These are phyloP conservation scores for Vulpes lagopus DNA, from an alignment of 2,113 vertebrate species.

Conservation along the genomic window DNA sequence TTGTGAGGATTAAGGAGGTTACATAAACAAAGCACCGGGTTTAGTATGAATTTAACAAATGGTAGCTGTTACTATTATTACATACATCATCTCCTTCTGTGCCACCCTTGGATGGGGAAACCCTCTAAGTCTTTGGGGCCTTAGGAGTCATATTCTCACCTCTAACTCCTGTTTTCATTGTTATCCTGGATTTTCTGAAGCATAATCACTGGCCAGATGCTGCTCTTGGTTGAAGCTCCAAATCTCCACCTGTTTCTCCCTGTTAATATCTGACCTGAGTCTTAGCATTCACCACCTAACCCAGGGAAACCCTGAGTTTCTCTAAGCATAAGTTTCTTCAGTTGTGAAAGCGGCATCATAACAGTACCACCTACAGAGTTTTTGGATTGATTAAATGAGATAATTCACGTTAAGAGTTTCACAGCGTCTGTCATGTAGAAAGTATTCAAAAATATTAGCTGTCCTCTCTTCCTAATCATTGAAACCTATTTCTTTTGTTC, in stretches of 20 bases:
- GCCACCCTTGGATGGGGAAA: no score
- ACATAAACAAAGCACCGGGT: background rate
- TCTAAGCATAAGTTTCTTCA: slow-evolving; percentile 41
- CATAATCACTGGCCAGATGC: background rate
- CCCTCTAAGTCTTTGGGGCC: background rate
- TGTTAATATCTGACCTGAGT: background rate
- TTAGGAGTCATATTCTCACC: background rate
- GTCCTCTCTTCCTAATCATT: background rate
- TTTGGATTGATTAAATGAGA: background rate
- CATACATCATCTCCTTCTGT: background rate
- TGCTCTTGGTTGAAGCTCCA: background rate
- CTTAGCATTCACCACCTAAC: background rate
- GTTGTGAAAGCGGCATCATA: background rate
- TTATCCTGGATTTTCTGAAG: background rate
- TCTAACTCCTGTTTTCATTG: background rate
- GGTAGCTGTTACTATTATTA: background rate
- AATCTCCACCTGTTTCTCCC: background rate
- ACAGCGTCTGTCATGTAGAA: background rate
- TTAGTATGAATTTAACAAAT: background rate
- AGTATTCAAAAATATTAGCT: background rate
- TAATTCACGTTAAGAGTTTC: slow-evolving; percentile 2
- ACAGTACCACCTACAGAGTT: background rate
- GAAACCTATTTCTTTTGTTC: background rate
- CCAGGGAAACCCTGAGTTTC: background rate
- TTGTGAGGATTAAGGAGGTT: slow-evolving; percentile 56